These are phyloP conservation scores for Nyctereutes procyonoides DNA, from an alignment of 2,113 vertebrate species.

Conservation along the genomic window DNA sequence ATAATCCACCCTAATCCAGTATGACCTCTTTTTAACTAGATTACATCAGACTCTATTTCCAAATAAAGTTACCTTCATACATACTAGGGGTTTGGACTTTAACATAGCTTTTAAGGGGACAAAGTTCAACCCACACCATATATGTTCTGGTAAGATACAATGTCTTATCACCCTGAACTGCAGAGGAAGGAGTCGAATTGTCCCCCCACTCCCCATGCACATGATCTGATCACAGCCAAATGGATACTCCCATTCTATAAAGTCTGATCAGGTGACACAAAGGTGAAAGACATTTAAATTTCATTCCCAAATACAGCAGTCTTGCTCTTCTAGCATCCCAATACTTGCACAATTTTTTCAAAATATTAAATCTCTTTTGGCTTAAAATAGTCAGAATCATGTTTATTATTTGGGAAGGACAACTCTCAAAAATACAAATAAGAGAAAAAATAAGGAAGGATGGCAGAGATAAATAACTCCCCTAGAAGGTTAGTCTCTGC, in stretches of 20 bases:
- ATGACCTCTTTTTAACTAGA: background rate
- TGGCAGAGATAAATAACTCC: background rate
- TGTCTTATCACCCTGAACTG: background rate
- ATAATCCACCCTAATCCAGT: background rate
- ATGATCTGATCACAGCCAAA: background rate
- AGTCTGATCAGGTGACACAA: background rate
- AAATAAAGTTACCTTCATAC: conserved; percentile 4
- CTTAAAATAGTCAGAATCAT: background rate
- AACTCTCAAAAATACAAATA: background rate
- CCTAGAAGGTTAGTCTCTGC: background rate
- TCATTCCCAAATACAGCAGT: background rate
- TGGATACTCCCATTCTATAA: background rate
- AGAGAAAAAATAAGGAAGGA: background rate
- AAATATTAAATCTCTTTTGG: background rate
- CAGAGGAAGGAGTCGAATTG: background rate
- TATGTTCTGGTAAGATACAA: background rate
- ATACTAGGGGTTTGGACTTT: background rate
- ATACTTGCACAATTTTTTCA: background rate
- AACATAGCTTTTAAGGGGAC: background rate
- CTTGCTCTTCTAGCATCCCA: background rate
- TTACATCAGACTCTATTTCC: background rate
- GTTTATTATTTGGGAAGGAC: background rate
- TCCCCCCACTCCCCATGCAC: background rate
- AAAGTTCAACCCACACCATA: background rate
- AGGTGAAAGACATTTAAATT: background rate